A percentile compares a stretch with the other conserved stretches of the same genome.
phyloP scores from a whole-genome alignment of 1,140 invertebrate genomes.

The Telenomus remus region DNA sequence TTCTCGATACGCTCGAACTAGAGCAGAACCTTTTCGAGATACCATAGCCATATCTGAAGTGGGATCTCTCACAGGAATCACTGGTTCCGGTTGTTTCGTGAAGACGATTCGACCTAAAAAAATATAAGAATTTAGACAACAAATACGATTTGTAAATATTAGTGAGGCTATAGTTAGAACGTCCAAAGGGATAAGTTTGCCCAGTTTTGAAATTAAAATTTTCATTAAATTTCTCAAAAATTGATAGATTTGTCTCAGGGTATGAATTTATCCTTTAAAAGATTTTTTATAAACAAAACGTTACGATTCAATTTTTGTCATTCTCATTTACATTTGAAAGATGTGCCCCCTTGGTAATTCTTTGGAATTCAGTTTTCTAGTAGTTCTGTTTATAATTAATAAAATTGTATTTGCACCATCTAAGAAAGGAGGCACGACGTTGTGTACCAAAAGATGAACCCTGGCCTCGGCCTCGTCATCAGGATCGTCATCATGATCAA shows the following conservation, averaged over 20 bases:
- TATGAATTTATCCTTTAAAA: too few relatives aligned
- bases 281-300: too few relatives aligned
- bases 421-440: slow-evolving; percentile 98
- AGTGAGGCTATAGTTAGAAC: too few relatives aligned
- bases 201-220: too few relatives aligned
- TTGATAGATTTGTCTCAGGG: too few relatives aligned
- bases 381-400: too few relatives aligned
- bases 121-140: background rate
- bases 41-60: slow-evolving; percentile 98
- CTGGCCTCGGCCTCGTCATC: slow-evolving; percentile 94
- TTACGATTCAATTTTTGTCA: too few relatives aligned
- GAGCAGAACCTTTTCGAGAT: slow-evolving; percentile 94
- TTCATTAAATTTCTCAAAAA: too few relatives aligned
- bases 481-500: slow-evolving; percentile 94
- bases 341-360: too few relatives aligned
- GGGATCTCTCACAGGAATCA: slow-evolving; percentile 87
- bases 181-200: too few relatives aligned
- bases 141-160: slow-evolving; percentile 8
- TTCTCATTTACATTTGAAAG: too few relatives aligned
- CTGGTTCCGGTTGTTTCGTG: slow-evolving; percentile 96
- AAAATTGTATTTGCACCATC: slow-evolving; percentile 81
- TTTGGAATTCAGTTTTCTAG: too few relatives aligned
- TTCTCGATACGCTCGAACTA: slow-evolving; percentile 93
- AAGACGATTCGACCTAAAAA: slow-evolving; percentile 89
- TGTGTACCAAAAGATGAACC: slow-evolving; percentile 97